A percentile compares a stretch with the other conserved stretches of the same genome.
phyloP scores from a whole-genome alignment of 2,113 vertebrate genomes.

The Sitta europaea region DNA sequence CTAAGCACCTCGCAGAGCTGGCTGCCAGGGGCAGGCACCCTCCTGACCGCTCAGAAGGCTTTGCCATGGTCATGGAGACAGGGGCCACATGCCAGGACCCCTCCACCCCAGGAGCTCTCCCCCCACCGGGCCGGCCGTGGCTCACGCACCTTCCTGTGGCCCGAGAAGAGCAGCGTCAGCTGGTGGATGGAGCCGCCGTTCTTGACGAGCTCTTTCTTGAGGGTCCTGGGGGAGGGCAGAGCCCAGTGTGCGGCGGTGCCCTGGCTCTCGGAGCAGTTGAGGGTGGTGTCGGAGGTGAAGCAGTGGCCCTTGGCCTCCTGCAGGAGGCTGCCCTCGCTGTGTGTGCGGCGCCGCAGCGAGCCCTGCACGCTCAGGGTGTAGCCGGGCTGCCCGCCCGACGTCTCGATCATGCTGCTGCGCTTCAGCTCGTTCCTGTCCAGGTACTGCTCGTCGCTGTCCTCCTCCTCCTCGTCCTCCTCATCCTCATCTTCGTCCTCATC shows the following conservation, averaged over 20 bases:
- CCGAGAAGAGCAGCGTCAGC: constrained; percentile 89
- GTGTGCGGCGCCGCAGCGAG: constrained; percentile 89
- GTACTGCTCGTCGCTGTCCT: constrained; percentile 80
- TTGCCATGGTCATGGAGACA: neutral
- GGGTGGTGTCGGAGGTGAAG: constrained; percentile 92
- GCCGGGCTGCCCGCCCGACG: constrained; percentile 73
- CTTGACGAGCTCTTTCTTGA: constrained; percentile 90
- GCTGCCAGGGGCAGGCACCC: neutral
- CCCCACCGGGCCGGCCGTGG: accelerated
- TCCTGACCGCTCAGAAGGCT: neutral
- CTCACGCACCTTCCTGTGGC: constrained; percentile 86
- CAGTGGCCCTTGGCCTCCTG: constrained; percentile 85
- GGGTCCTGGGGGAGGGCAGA: constrained; percentile 86
- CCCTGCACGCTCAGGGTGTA: constrained; percentile 85
- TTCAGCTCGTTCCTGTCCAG: constrained; percentile 79
- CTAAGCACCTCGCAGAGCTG: neutral
- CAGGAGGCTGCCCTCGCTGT: constrained; percentile 94
- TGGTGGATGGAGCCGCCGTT: constrained; percentile 94
- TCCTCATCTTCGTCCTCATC: constrained; percentile 71
- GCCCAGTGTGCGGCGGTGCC: constrained; percentile 76
- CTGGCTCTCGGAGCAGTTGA: constrained; percentile 83
- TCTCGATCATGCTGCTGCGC: constrained; percentile 89
- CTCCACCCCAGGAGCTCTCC: neutral
- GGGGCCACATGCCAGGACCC: accelerated
- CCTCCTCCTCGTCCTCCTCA: constrained; percentile 69